phyloP scores from a whole-genome alignment of 2,113 vertebrate species.

The Ancistrus triradiatus region DNA sequence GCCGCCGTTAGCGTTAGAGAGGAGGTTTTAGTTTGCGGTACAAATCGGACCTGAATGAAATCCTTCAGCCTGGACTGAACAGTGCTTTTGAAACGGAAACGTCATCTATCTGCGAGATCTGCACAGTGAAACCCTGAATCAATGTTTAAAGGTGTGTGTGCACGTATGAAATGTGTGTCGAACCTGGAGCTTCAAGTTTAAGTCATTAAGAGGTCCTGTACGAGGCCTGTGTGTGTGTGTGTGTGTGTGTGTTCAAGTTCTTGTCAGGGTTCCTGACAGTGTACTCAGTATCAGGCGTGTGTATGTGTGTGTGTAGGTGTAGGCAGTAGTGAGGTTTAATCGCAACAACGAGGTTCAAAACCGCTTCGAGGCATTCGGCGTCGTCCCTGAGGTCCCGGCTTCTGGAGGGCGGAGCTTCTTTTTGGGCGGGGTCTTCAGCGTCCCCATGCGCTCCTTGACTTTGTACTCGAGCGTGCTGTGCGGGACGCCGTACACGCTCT shows the following conservation, averaged over 20 bases:
- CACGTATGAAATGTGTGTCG: conserved; percentile 81
- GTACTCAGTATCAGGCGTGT: neutral
- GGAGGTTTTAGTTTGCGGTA: conserved; percentile 33
- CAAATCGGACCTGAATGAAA: conserved; percentile 46
- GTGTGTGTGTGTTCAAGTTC: conserved; percentile 70
- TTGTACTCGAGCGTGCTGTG: conserved; percentile 99
- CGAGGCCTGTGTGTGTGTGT: conserved; percentile 90
- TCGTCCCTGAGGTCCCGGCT: conserved; percentile 80
- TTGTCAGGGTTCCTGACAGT: conserved; percentile 26
- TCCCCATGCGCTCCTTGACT: conserved; percentile 98
- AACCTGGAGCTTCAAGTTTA: conserved; percentile 68
- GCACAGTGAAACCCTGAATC: conserved; percentile 99
- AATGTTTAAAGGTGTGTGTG: conserved; percentile 87
- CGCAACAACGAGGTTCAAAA: conserved; percentile 73
- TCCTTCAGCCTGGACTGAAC: conserved; percentile 42
- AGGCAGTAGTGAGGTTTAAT: conserved; percentile 45
- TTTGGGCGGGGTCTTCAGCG: conserved; percentile 96
- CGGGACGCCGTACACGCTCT: conserved; percentile 96
- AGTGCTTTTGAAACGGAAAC: conserved; percentile 49
- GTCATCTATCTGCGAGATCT: conserved; percentile 70
- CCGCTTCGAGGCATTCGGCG: conserved; percentile 66
- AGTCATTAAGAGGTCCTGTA: conserved; percentile 34
- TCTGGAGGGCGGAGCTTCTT: conserved; percentile 87
- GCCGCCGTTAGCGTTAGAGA: conserved; percentile 71
- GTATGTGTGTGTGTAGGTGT: conserved; percentile 31